Percentiles rank a stretch among this genome's conserved stretches.
These are phyloP conservation scores for Pipistrellus nathusii DNA, from an alignment of 2,797 vertebrate genomes.

Conservation along the genomic window DNA sequence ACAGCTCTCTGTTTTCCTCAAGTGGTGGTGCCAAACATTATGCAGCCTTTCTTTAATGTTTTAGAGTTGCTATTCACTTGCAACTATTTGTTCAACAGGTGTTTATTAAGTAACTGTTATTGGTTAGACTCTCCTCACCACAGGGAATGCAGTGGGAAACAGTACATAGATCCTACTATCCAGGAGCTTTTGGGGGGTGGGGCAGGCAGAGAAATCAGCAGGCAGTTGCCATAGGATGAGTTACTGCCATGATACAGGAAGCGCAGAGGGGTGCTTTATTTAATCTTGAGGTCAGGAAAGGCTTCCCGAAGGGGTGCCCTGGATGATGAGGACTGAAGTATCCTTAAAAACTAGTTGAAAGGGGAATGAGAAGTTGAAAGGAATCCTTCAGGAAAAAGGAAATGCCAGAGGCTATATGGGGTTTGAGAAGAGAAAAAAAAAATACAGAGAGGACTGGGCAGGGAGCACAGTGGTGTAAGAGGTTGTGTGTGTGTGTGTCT, in stretches of 20 bases:
- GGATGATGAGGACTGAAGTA: not conserved
- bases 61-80: not conserved
- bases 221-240: not conserved
- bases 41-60: not conserved
- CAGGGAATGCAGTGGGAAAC: not conserved
- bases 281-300: not conserved
- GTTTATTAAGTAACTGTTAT: not conserved
- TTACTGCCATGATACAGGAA: not conserved
- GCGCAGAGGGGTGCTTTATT: not conserved
- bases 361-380: not conserved
- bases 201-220: not conserved
- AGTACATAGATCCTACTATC: not conserved
- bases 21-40: not conserved
- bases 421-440: not conserved
- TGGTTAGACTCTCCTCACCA: not conserved
- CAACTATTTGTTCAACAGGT: not conserved
- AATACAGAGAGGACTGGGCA: not conserved
- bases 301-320: not conserved
- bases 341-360: not conserved
- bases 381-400: not conserved
- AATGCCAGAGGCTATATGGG: not conserved
- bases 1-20: conserved; percentile 16
- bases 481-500: too few species aligned
- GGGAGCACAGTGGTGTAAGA: not conserved
- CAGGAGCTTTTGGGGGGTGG: not conserved